Evolutionary conservation across 2,797 vertebrate species (phyloP), one percentile per base, ranked within the genome.

Genomic region (Cottoperca gobio): DNA sequence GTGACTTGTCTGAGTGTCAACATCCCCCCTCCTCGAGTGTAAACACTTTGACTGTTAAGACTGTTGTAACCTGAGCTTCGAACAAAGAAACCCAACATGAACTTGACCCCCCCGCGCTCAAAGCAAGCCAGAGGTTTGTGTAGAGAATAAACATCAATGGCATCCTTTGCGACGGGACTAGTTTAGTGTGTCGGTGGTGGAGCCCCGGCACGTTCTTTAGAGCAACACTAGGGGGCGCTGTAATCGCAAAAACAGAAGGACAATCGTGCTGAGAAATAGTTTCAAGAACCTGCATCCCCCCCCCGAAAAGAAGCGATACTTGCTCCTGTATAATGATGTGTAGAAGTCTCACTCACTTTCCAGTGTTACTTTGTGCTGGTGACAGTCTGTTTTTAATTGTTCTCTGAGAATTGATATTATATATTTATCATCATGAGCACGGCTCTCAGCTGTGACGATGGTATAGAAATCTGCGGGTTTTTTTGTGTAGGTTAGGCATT

Each of bases 361-460:
- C 96, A 53, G 95, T 97, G 96, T 96, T 96, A 94, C 91, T 95
- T 95, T 95, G 96, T 97, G 96, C 96, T 95, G 96, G 96, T 96
- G 96, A 96, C 95, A 94, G 95, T 95, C 92, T 95, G 91, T 91
- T 95, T 95, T 92, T 92, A 87, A 88, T 82, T 86, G 89, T 93
- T 90, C 80, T 92, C 70, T 90, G 86, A 89, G 77, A 86, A 76
- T 82, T 84, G 77, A 87, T 91, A 87, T 88, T 80, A 90, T 78
- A 78, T 80, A 81, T 84, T 69, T 76, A 61, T 90, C 86, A 88
- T 90, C 88, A 86, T 90, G 82, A 88, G 89, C 84, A 81, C 92
- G 86, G 88, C 88, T 81, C 71, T 84, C 66, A 80, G 91, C 90
- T 85, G 88, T 91, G 89, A 85, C 88, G 88, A 93, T 89, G 93